Evolutionary conservation across 2,888 invertebrate species (phyloP), one percentile per base, ranked within the genome.

Genomic region (Lamellibrachia satsuma): DNA sequence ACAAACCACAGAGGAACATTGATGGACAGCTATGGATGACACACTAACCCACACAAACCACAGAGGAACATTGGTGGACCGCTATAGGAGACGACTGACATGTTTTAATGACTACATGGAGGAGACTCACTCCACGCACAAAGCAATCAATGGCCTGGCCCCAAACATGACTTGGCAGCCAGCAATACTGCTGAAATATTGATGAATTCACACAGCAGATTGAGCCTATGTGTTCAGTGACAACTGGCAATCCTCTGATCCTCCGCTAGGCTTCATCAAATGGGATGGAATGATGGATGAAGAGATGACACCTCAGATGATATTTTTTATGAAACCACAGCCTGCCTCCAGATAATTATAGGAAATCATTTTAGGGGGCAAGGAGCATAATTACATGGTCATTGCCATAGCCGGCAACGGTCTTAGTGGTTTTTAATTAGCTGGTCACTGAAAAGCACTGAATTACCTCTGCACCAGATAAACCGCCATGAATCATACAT

Each of bases 111-210:
- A 75, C 15, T 22, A 75, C 55, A 55, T 75, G 22, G 22, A 15
- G 75, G 75, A 75, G 75, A 6, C 75, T 9, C 55, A 55, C 55
- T 55, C 55, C 6, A 3, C n/a, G 75, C 75, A 75, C 75, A 15
- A 75, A 75, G 22, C 75, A 75, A 75, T 75, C 75, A 75, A 75
- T 75, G 75, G n/a, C 75, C 75, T n/a, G 75, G 75, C 1, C 75
- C 75, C 11, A 75, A 75, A 75, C 75, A 75, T n/a, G 22, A 75
- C 75, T 75, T 75, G 75, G 75, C 75, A 75, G 75, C 75, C 22
- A 75, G 75, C 7, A 75, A 75, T 75, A 75, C 75, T 75, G 75
- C 75, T 75, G 75, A 75, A 75, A 75, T 75, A 75, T 75, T 75
- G 75, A 75, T 75, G 75, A 15, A 75, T 75, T 75, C 75, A 75